Percentiles rank a stretch among this genome's conserved stretches.
These are phyloP conservation scores for Drosophila bocki DNA, from an alignment of 1,140 invertebrate genomes.

Conservation along the genomic window DNA sequence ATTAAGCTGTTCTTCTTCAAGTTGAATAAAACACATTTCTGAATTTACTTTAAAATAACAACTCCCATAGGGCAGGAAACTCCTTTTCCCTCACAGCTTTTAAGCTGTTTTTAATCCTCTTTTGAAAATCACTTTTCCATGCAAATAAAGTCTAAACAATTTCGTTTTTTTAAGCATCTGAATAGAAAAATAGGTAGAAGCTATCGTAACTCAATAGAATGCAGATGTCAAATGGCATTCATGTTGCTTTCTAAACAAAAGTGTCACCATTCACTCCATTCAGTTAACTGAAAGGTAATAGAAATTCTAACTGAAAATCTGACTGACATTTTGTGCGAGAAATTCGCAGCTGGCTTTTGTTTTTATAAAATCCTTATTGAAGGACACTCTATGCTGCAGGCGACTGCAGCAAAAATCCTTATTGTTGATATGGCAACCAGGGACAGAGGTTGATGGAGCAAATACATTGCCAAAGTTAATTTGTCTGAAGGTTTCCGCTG, in stretches of 20 bases:
- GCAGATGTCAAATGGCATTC: conserved; percentile 3
- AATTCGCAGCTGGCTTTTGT: background rate
- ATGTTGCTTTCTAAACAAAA: background rate
- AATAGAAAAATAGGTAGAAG: no score
- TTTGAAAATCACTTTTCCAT: background rate
- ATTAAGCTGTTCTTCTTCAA: no score
- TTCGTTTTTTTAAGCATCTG: background rate
- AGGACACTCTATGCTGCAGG: background rate
- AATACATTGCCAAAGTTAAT: background rate
- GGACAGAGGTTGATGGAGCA: background rate
- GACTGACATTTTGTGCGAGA: conserved; percentile 2
- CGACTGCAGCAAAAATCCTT: background rate
- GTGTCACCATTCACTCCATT: background rate
- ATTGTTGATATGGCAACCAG: background rate
- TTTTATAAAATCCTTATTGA: background rate
- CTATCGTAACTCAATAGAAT: background rate
- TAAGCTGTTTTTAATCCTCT: conserved; percentile 3
- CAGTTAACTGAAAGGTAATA: background rate
- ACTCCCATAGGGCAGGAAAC: no score
- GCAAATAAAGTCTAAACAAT: background rate
- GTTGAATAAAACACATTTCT: no score
- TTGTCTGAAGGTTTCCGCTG: background rate
- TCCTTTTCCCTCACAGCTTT: background rate
- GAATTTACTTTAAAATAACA: no score
- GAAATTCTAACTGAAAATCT: background rate